Base-by-base conservation (phyloP, 2,113 vertebrate genomes). In the Podarcis cretensis region DNA sequence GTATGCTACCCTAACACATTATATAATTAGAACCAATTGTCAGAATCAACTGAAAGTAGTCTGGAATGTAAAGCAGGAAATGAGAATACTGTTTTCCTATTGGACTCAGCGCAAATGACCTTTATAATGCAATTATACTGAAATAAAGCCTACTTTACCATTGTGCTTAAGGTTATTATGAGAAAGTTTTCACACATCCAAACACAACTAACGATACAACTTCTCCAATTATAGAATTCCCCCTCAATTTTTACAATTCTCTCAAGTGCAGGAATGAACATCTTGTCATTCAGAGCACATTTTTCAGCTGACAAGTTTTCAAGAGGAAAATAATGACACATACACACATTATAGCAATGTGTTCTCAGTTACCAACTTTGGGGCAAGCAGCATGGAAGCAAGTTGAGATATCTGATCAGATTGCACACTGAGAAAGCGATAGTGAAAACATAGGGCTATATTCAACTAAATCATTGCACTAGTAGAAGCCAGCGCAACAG, bases 11-110 rank as follows among this genome's bases (percentile, higher is more conserved):
- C 87, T 23, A 10, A 74, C 16, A 87, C n/a, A 37, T 21, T 23
- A 74, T 73, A 90, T 77, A 76, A 89, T 89, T 89, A 89, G 75
- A 89, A 84, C 63, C 87, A 89, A 89, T 89, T 84, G 85, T 91
- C 81, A 68, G 87, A 91, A 87, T 27, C 83, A 92, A 86, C 81
- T 7, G 0, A 20, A 32, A 20, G 90, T 35, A 83, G 80, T 40
- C 3, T 27, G 54, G 16, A 90, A 59, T 69, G 20, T 37, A 35
- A 66, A 71, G 35, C 85, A 3, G 40, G 85, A 68, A 75, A 83
- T 73, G 69, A 84, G 84, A 83, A 40, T 76, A 81, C 2, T 59
- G 18, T 80, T 37, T 75, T 35, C 25, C 30, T 13, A 23, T 84
- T 76, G 43, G 12, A 20, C 6, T 27, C 68, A 23, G 23, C 21